Percentiles rank a stretch among this genome's conserved stretches.
Evolutionary conservation across 1,140 invertebrate genomes (phyloP).

Genomic region (Drosophila ogumai): DNA sequence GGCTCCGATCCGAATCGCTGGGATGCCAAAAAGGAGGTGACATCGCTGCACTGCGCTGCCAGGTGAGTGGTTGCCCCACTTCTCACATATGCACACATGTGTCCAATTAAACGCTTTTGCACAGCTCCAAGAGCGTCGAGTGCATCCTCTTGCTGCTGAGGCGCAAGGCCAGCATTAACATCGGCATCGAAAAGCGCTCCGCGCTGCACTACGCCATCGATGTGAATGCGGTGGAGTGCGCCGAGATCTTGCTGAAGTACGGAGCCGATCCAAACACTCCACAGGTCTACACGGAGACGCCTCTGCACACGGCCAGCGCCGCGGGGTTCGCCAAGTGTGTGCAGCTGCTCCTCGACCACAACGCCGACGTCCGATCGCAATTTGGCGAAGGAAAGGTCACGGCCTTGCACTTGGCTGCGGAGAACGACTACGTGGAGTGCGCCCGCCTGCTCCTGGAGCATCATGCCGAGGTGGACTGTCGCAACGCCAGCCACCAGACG

Average conservation of each 20-base stretch:
- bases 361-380: constrained; percentile 91
- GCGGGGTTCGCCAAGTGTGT: constrained; percentile 89
- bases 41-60: constrained; percentile 91
- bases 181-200: constrained; percentile 88
- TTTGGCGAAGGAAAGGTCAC: constrained; percentile 89
- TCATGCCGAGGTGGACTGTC: constrained; percentile 88
- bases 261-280: constrained; percentile 91
- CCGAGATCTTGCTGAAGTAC: constrained; percentile 88
- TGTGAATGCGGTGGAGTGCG: constrained; percentile 89
- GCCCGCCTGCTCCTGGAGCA: constrained; percentile 89
- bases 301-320: constrained; percentile 92
- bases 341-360: constrained; percentile 89
- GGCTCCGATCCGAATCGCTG: constrained; percentile 89
- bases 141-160: constrained; percentile 88
- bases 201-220: constrained; percentile 91
- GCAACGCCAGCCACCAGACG: constrained; percentile 90
- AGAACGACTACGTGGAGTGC: constrained; percentile 91
- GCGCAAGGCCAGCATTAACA: constrained; percentile 90
- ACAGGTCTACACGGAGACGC: constrained; percentile 93
- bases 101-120: constrained; percentile 3
- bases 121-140: constrained; percentile 86
- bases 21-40: constrained; percentile 88
- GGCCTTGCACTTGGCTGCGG: constrained; percentile 92
- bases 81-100: background rate
- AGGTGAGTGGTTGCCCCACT: constrained; percentile 77